Conservation (phyloP, 2,113 vertebrate species). For the Heterocephalus glaber region DNA sequence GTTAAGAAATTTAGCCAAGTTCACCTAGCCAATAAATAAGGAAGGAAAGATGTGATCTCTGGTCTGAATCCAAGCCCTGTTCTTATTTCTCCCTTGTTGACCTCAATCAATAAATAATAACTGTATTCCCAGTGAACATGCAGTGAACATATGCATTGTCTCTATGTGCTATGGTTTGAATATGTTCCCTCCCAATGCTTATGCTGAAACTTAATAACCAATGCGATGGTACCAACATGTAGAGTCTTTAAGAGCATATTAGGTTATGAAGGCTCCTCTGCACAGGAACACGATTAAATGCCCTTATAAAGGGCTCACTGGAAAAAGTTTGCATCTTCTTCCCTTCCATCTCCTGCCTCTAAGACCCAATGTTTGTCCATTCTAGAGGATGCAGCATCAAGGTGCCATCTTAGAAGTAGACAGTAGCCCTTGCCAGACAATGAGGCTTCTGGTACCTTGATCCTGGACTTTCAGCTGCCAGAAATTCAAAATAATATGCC, state of each 20-base stretch:
- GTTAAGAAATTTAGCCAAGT: neutral
- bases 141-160: neutral
- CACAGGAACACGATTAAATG: neutral
- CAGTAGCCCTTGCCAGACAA: neutral
- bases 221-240: neutral
- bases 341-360: neutral
- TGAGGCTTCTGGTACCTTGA: neutral
- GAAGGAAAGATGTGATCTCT: neutral
- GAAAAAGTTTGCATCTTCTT: neutral
- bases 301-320: neutral
- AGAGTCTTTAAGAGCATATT: too few species aligned
- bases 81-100: neutral
- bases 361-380: neutral
- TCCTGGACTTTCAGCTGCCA: neutral
- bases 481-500: neutral
- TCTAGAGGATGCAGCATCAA: neutral
- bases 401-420: neutral
- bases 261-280: neutral
- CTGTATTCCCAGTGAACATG: neutral
- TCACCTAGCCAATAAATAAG: neutral
- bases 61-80: neutral
- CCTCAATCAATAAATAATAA: neutral
- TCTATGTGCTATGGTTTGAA: neutral
- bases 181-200: neutral
- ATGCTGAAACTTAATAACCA: neutral